Conservation (phyloP, 1,140 invertebrate species). For the Subanguina moxae region DNA sequence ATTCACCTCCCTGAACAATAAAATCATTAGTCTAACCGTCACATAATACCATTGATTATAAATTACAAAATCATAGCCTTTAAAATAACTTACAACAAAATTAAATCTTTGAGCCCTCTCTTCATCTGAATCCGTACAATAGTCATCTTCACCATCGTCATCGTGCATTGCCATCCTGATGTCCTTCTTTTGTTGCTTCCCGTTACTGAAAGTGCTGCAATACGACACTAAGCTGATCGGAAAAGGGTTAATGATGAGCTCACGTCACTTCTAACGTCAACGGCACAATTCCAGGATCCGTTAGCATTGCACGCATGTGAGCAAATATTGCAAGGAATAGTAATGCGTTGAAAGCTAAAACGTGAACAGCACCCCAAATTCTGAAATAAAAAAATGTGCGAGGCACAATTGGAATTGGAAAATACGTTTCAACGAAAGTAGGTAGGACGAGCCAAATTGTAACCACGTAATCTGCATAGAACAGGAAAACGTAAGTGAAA, state of each 20-base stretch:
- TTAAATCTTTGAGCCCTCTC: conserved; percentile 10
- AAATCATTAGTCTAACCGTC: neutral
- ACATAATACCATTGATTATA: neutral
- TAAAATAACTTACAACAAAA: conserved; percentile 24
- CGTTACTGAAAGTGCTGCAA: neutral
- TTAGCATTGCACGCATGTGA: conserved; percentile 77
- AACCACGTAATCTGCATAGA: conserved; percentile 86
- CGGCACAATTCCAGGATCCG: conserved; percentile 81
- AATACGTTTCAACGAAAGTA: conserved; percentile 74
- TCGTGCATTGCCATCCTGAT: conserved; percentile 9
- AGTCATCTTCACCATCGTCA: conserved; percentile 22
- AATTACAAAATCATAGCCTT: neutral
- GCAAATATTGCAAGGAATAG: conserved; percentile 73
- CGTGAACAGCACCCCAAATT: conserved; percentile 78
- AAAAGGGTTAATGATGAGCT: neutral
- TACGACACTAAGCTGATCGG: neutral
- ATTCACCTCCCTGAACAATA: conserved; percentile 66
- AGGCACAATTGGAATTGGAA: neutral
- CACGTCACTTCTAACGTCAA: conserved; percentile 59
- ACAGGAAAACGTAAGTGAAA: conserved; percentile 75
- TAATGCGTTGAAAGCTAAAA: conserved; percentile 75
- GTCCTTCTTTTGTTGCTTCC: neutral
- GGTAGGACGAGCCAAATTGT: conserved; percentile 78
- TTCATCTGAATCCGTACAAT: conserved; percentile 28
- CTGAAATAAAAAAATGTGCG: conserved; percentile 64